Evolutionary conservation across 2,113 vertebrate species (phyloP), one percentile per base, ranked within the genome.

Genomic region (Notothenia rossii): DNA sequence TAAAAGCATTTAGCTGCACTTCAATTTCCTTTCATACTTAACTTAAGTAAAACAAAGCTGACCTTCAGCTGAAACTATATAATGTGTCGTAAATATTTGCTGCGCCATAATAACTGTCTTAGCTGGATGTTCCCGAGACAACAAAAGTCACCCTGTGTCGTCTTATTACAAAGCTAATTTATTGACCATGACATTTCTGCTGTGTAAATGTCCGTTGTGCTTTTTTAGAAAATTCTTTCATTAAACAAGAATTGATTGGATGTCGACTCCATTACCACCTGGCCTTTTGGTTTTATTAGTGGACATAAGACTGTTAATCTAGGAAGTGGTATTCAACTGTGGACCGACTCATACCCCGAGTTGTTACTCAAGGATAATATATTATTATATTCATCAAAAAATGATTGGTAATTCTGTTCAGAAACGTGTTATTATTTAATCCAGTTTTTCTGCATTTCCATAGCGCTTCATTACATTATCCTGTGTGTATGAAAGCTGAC

Each of bases 201-300:
- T 73, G 64, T 75, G 43, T 68, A 80, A 90, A 82, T 55, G 81
- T 77, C 79, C 83, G 63, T 58, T 87, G 72, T 90, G 83, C 74
- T 86, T 92, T 86, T 84, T 68, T 66, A 69, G 62, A 75, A 84
- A 88, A 86, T 75, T 81, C 62, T 89, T 89, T 88, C 81, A 90
- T 94, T 91, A 91, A 86, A 72, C 36, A 68, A 68, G 9, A 89
- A 90, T 81, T 90, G 88, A 89, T 88, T 84, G 60, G 66, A 67
- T 67, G 72, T 78, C 36, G 8, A 36, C 48, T 62, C 54, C 62
- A 76, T 85, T 70, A 85, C 77, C 64, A 22, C 72, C 77, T 75
- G 76, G 72, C 77, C 77, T 83, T 77, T 66, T 50, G 50, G 33
- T 84, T 40, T 40, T 79, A 79, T 82, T 60, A 72, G 54, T 66